Evolutionary conservation across 2,113 vertebrate species (phyloP).

Genomic region (Neomonachus schauinslandi): DNA sequence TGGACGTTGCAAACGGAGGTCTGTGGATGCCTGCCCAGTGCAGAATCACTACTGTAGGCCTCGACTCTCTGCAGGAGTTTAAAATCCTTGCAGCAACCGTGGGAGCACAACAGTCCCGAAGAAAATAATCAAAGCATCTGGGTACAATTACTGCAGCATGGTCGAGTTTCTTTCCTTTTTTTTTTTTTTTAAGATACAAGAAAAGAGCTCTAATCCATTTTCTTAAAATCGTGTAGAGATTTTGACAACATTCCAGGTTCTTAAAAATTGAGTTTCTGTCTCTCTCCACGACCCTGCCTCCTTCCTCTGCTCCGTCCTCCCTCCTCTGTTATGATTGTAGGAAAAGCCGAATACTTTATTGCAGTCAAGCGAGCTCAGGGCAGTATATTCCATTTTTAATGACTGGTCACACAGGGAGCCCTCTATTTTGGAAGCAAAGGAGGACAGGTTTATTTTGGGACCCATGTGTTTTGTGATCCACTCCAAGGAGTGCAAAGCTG

Average conservation of each 20-base stretch:
- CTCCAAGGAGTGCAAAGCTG: not conserved
- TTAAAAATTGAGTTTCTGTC: not conserved
- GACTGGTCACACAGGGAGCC: conserved; percentile 47
- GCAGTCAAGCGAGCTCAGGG: not conserved
- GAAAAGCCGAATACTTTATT: not conserved
- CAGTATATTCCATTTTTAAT: conserved; percentile 26
- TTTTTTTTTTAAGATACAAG: not conserved
- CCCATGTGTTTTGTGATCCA: not conserved
- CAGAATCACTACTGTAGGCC: conserved; percentile 56
- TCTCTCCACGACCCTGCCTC: not conserved
- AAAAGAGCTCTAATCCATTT: conserved; percentile 70
- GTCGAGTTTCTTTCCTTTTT: conserved; percentile 48
- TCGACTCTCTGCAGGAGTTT: conserved; percentile 68
- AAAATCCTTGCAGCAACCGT: conserved; percentile 73
- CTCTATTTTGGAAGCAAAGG: conserved; percentile 48
- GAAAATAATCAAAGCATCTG: conserved; percentile 78
- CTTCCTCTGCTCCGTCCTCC: not conserved
- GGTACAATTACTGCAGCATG: conserved; percentile 82
- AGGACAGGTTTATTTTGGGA: conserved; percentile 69
- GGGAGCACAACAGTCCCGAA: conserved; percentile 53
- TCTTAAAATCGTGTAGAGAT: conserved; percentile 56
- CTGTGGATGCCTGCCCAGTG: not conserved
- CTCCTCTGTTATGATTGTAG: not conserved
- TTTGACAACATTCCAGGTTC: conserved; percentile 34
- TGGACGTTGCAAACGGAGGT: conserved; percentile 5